A percentile compares a stretch with the other conserved stretches of the same genome.
Evolutionary conservation across 2,888 invertebrate genomes (phyloP).

Genomic region (Nipponacmea schrenckii): DNA sequence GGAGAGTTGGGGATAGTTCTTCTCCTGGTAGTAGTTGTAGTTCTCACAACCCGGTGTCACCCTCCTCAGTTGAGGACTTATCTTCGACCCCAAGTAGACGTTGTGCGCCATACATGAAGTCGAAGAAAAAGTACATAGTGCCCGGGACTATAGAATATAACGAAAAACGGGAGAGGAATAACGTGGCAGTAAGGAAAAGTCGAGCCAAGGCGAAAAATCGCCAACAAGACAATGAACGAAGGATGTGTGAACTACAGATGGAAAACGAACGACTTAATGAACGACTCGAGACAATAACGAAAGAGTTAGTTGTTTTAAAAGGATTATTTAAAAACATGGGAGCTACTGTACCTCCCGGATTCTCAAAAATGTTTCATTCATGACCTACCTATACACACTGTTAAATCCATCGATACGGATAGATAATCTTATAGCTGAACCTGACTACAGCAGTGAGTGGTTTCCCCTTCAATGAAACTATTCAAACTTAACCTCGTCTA

Average conservation of each 20-base stretch:
- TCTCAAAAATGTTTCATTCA: slow-evolving; percentile 47
- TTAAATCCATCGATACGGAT: no score
- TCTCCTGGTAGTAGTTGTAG: slow-evolving; percentile 19
- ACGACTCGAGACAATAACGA: slow-evolving; percentile 85
- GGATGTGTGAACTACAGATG: slow-evolving; percentile 86
- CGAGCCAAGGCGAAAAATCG: slow-evolving; percentile 96
- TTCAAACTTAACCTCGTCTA: background rate
- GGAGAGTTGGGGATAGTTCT: background rate
- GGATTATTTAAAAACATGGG: slow-evolving; percentile 76
- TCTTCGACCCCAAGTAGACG: slow-evolving; percentile 17
- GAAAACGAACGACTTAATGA: slow-evolving; percentile 93
- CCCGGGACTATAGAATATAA: slow-evolving; percentile 95
- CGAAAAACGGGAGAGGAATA: slow-evolving; percentile 90
- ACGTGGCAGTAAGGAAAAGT: slow-evolving; percentile 95
- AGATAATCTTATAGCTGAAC: background rate
- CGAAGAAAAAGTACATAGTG: slow-evolving; percentile 75
- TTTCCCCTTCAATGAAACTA: background rate
- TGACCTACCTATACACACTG: slow-evolving; percentile 18
- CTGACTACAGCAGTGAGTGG: background rate
- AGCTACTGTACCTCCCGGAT: slow-evolving; percentile 49
- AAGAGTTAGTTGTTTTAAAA: slow-evolving; percentile 85
- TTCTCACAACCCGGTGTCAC: background rate
- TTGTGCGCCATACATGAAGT: slow-evolving; percentile 22
- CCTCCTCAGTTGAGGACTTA: background rate
- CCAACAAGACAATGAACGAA: slow-evolving; percentile 91